Evolutionary conservation across 2,797 vertebrate species (phyloP).

Genomic region (Tachyglossus aculeatus): DNA sequence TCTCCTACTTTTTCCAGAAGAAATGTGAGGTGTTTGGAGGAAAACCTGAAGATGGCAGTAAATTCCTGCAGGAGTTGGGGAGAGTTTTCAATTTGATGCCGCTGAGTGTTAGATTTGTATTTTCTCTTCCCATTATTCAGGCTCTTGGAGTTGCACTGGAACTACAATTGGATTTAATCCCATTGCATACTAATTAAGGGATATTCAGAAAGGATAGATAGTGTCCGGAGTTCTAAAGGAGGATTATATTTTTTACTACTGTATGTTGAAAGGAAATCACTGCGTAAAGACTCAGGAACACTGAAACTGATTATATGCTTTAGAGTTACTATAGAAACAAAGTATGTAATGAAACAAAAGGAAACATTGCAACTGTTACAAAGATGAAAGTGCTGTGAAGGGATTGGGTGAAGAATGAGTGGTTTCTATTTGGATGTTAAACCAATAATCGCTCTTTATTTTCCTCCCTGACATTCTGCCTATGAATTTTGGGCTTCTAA

Average conservation of each 20-base stretch:
- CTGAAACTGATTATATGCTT: slow-evolving; percentile 57
- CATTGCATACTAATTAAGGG: slow-evolving; percentile 69
- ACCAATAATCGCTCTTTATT: slow-evolving; percentile 27
- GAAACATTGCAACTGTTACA: slow-evolving; percentile 48
- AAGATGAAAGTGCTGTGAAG: slow-evolving; percentile 42
- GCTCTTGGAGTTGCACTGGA: slow-evolving; percentile 44
- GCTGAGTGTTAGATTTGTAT: slow-evolving; percentile 37
- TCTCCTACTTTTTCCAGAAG: too few species aligned
- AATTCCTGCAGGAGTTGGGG: slow-evolving; percentile 49
- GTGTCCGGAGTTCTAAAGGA: slow-evolving; percentile 59
- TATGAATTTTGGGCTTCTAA: slow-evolving; percentile 20
- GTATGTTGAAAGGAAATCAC: slow-evolving; percentile 64
- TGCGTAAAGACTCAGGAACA: slow-evolving; percentile 62
- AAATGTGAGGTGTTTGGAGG: background rate
- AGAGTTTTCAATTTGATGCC: slow-evolving; percentile 3
- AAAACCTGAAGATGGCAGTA: slow-evolving; percentile 76
- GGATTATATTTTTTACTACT: slow-evolving; percentile 69
- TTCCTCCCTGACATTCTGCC: background rate
- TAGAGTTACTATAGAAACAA: slow-evolving; percentile 71
- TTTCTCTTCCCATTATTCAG: slow-evolving; percentile 31
- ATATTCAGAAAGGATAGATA: slow-evolving; percentile 61
- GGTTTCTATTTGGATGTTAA: slow-evolving; percentile 43
- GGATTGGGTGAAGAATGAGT: slow-evolving; percentile 22
- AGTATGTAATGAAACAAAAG: slow-evolving; percentile 69
- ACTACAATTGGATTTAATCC: slow-evolving; percentile 66